Evolutionary conservation across 2,888 invertebrate species (phyloP).

Genomic region (Brassicogethes aeneus): DNA sequence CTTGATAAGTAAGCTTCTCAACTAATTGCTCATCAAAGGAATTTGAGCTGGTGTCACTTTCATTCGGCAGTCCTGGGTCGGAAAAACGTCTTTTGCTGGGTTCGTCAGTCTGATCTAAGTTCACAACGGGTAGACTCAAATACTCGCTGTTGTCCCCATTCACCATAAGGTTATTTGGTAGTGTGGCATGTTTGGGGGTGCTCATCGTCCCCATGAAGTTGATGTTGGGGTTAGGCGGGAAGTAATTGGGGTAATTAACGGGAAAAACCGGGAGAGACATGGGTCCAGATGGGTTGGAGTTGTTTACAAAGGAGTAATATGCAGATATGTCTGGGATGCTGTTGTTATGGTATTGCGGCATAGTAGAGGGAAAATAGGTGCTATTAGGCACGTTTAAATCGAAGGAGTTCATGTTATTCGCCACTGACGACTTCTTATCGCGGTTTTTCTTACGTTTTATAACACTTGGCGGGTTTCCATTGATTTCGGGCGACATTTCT

Average conservation of each 20-base stretch:
- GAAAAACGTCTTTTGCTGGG: slow-evolving; percentile 52
- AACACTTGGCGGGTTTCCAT: slow-evolving; percentile 37
- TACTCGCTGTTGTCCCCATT: slow-evolving; percentile 38
- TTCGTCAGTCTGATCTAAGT: slow-evolving; percentile 46
- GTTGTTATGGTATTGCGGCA: slow-evolving; percentile 22
- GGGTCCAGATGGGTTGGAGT: slow-evolving; percentile 46
- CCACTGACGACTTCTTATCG: slow-evolving; percentile 24
- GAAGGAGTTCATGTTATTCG: slow-evolving; percentile 16
- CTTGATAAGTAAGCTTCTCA: slow-evolving; percentile 62
- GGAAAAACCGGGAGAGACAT: slow-evolving; percentile 56
- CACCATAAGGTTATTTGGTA: slow-evolving; percentile 15
- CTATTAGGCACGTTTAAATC: slow-evolving; percentile 29
- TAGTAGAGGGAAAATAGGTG: slow-evolving; percentile 25
- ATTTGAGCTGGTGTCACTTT: slow-evolving; percentile 43
- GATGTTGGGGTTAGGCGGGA: slow-evolving; percentile 14
- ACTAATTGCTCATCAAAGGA: slow-evolving; percentile 51
- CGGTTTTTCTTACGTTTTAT: slow-evolving; percentile 39
- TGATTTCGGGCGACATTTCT: slow-evolving; percentile 36
- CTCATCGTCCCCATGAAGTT: slow-evolving; percentile 22
- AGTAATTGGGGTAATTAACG: slow-evolving; percentile 41
- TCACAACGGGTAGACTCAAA: slow-evolving; percentile 64
- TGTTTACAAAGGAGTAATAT: slow-evolving; percentile 31
- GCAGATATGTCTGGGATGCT: slow-evolving; percentile 26
- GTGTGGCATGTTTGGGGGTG: slow-evolving; percentile 20
- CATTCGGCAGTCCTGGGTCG: slow-evolving; percentile 53